Evolutionary conservation across 2,113 vertebrate genomes (phyloP), one percentile per base, ranked within the genome.

Genomic region (Poeciliopsis occidentalis): DNA sequence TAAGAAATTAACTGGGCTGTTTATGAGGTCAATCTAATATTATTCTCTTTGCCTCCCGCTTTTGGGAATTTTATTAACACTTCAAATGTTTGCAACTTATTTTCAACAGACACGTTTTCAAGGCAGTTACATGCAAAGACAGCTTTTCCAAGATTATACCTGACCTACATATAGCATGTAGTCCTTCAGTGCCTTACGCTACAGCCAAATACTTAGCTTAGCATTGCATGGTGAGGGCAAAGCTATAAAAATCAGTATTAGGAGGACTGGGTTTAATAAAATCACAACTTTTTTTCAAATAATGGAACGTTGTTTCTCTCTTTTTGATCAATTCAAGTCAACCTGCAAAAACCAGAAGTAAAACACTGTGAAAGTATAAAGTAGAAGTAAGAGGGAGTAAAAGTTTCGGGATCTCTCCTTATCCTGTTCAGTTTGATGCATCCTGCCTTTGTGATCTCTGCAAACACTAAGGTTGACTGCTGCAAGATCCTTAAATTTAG

Each of bases 101-200:
- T 66, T 67, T 65, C 22, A 77, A 70, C 29, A 66, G 29, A 11
- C 34, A 61, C 7, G 57, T 41, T 60, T 80, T 57, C 22, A 27
- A 73, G 30, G 64, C 71, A 65, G 7, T 63, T 82, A 62, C 62
- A 79, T 69, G 22, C 19, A 57, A 57, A 67, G 41, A 64, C 54
- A 80, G 78, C 76, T 64, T 80, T 78, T 60, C 64, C 61, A 67
- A 67, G 64, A n/a, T 26, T 31, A 60, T 13, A 41, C 39, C 69
- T 81, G 81, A 81, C 77, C 67, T 70, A 83, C 60, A 74, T 66
- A 60, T 51, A 61, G 29, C 10, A 26, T 19, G 26, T 13, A 61
- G 62, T 34, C 61, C 67, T 61, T 22, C 57, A 75, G 39, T 60
- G 51, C 41, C 60, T 69, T 71, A 75, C 31, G 54, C 60, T 57